phyloP scores from a whole-genome alignment of 2,797 vertebrate species.

The Aphelocoma californica region DNA sequence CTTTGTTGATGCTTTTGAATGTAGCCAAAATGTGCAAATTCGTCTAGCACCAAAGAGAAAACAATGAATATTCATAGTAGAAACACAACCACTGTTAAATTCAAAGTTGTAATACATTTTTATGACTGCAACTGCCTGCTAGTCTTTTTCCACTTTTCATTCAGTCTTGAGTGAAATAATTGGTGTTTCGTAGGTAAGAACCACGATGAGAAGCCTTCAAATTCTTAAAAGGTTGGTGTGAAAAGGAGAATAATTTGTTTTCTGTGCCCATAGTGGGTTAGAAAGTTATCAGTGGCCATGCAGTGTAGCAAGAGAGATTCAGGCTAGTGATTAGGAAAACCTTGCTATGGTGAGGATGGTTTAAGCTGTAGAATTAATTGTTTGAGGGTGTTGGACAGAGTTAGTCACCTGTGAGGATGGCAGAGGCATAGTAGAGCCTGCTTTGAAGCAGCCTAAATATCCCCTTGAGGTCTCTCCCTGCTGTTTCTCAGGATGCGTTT shows the following conservation, averaged over 20 bases:
- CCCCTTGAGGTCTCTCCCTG: neutral
- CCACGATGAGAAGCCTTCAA: neutral
- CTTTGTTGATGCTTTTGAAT: neutral
- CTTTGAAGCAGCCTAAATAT: conserved; percentile 1
- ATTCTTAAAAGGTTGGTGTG: neutral
- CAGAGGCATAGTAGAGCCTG: neutral
- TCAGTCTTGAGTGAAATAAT: neutral
- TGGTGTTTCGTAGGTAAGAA: neutral
- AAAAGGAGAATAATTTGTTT: neutral
- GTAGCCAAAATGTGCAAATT: neutral
- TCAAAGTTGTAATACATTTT: neutral
- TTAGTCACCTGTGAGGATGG: neutral
- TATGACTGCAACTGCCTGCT: neutral
- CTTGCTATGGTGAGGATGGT: neutral
- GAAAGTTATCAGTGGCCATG: neutral
- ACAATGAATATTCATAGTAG: neutral
- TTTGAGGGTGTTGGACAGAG: neutral
- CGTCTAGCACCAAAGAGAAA: neutral
- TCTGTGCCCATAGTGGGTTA: neutral
- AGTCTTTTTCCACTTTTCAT: neutral
- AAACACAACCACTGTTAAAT: neutral
- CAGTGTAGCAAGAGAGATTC: neutral
- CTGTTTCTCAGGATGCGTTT: neutral
- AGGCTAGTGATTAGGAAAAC: neutral
- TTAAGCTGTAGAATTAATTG: neutral